phyloP scores from a whole-genome alignment of 1,140 invertebrate genomes.

The Drosophila navojoa region DNA sequence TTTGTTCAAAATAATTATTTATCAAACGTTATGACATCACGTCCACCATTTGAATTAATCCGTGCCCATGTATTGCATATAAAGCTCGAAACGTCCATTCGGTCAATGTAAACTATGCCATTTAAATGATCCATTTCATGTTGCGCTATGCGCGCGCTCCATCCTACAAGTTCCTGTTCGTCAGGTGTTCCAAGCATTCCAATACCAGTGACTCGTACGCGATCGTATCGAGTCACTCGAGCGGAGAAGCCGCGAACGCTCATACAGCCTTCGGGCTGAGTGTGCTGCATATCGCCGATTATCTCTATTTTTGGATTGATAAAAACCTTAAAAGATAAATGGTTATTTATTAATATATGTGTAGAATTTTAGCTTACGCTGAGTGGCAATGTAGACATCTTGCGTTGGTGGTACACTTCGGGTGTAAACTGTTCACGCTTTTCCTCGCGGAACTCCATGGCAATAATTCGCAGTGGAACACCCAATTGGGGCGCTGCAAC shows the following conservation, averaged over 20 bases:
- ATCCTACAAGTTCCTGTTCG: constrained; percentile 86
- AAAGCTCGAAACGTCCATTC: constrained; percentile 86
- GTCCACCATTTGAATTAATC: constrained; percentile 54
- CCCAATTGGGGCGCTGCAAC: constrained; percentile 90
- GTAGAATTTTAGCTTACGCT: constrained; percentile 84
- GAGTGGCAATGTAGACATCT: constrained; percentile 86
- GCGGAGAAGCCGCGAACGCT: constrained; percentile 88
- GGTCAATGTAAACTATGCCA: constrained; percentile 88
- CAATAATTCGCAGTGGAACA: constrained; percentile 87
- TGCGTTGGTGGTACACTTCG: constrained; percentile 83
- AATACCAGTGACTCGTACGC: constrained; percentile 87
- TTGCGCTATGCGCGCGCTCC: constrained; percentile 89
- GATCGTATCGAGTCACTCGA: constrained; percentile 87
- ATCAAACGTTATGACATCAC: constrained; percentile 55
- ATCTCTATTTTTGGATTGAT: constrained; percentile 90
- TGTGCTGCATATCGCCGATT: constrained; percentile 86
- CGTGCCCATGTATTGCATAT: constrained; percentile 53
- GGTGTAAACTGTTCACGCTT: constrained; percentile 83
- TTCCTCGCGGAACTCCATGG: constrained; percentile 86
- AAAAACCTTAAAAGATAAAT: constrained; percentile 85
- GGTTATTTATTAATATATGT: background rate
- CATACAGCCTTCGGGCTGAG: constrained; percentile 88
- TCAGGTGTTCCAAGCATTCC: constrained; percentile 86
- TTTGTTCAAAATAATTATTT: constrained; percentile 28
- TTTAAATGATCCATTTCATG: constrained; percentile 92